These are phyloP conservation scores for Cantharis nigra DNA, from an alignment of 2,888 invertebrate genomes.

Conservation along the genomic window DNA sequence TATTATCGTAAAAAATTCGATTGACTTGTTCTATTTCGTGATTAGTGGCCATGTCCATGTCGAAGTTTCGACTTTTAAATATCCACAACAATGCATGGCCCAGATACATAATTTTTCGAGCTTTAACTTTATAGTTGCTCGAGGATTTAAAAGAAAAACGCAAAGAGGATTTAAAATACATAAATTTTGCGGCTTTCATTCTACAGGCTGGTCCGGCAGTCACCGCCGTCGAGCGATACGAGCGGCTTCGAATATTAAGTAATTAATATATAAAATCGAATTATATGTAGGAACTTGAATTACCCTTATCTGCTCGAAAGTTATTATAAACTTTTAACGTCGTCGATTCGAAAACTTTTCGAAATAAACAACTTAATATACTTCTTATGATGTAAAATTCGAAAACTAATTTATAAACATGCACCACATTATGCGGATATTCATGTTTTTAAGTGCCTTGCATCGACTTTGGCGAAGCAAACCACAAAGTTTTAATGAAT, in stretches of 20 bases:
- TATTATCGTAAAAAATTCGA: background rate
- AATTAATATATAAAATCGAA: no score
- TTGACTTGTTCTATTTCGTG: background rate
- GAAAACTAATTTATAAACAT: slow-evolving; percentile 3
- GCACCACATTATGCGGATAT: slow-evolving; percentile 1
- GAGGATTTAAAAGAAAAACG: background rate
- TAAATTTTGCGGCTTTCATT: background rate
- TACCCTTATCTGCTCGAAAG: background rate
- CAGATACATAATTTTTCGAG: background rate
- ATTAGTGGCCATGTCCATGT: background rate
- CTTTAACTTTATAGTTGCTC: background rate
- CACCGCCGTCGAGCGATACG: background rate
- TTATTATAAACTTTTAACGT: background rate
- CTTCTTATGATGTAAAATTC: background rate
- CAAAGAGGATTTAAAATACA: background rate
- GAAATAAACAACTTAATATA: background rate
- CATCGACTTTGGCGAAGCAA: background rate
- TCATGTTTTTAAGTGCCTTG: background rate
- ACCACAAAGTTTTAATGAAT: background rate
- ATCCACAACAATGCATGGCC: background rate
- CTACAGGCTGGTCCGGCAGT: background rate
- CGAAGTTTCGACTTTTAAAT: background rate
- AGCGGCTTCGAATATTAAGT: no score
- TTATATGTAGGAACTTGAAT: background rate
- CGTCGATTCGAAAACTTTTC: slow-evolving; percentile 1